A percentile compares a stretch with the other conserved stretches of the same genome.
Evolutionary conservation across 2,797 vertebrate species (phyloP).

Genomic region (Carcharodon carcharias): DNA sequence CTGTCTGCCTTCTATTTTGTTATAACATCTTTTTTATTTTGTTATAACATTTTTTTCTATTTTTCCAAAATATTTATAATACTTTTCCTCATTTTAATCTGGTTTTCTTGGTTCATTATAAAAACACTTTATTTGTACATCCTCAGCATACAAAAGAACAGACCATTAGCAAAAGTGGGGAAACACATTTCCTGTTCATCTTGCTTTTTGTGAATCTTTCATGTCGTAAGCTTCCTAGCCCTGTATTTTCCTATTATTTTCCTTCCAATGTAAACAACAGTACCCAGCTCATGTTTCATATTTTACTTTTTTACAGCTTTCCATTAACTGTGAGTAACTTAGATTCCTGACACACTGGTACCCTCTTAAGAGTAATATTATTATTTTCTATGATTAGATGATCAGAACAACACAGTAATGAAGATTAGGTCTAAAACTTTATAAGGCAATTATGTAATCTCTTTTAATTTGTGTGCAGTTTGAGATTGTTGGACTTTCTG

Average conservation of each 20-base stretch:
- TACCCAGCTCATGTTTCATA: neutral
- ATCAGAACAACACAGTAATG: neutral
- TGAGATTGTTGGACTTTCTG: neutral
- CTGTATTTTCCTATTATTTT: neutral
- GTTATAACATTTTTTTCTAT: neutral
- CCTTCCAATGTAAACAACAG: too few relatives aligned
- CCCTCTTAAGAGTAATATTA: neutral
- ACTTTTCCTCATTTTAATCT: neutral
- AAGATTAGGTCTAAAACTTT: neutral
- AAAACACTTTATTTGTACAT: neutral
- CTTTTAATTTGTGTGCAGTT: neutral
- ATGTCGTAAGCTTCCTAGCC: neutral
- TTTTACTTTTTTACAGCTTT: neutral
- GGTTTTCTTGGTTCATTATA: neutral
- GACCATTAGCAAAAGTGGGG: neutral
- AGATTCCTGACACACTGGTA: neutral
- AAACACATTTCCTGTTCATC: neutral
- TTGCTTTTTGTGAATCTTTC: neutral
- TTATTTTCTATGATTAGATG: neutral
- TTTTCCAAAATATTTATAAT: neutral
- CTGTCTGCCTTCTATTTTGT: neutral
- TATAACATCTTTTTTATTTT: neutral
- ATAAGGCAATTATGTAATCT: neutral
- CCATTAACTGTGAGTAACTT: neutral
- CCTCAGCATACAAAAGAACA: neutral